These are phyloP conservation scores for Thomomys bottae DNA, from an alignment of 2,113 vertebrate genomes.

Conservation along the genomic window DNA sequence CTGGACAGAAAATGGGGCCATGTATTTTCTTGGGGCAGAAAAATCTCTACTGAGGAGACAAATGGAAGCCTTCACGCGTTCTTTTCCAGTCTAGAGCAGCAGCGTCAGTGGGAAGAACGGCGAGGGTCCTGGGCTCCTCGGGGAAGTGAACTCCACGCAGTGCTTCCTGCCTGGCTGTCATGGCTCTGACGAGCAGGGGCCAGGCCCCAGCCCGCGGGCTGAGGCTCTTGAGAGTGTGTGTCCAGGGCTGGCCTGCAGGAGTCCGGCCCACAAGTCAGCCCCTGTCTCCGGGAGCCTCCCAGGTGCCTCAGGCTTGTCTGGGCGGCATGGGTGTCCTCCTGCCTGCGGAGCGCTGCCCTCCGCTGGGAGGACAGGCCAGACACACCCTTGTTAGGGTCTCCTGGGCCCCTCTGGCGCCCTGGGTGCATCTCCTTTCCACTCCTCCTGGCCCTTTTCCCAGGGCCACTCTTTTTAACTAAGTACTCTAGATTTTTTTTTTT, in stretches of 20 bases:
- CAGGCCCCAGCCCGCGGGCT: no score
- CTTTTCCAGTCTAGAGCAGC: rapidly evolving
- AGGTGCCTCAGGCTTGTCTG: no score
- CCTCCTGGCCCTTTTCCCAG: no score
- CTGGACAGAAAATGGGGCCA: not conserved
- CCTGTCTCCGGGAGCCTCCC: not conserved
- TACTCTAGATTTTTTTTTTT: no score
- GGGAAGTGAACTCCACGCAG: not conserved
- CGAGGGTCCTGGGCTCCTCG: not conserved
- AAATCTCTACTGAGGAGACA: not conserved
- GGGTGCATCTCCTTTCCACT: no score
- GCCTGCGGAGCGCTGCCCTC: no score
- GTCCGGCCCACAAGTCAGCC: not conserved
- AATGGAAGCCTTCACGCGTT: not conserved
- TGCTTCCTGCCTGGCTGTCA: not conserved
- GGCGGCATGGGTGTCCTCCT: not conserved
- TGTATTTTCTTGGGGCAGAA: not conserved
- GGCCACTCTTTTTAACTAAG: no score
- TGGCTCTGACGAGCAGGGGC: no score
- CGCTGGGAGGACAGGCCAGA: not conserved
- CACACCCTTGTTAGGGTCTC: no score
- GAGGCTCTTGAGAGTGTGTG: no score
- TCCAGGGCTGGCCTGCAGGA: not conserved
- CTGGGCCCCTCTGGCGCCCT: no score
- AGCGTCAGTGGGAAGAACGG: rapidly evolving